phyloP scores from a whole-genome alignment of 1,140 invertebrate genomes.

The Drosophila oshimai region DNA sequence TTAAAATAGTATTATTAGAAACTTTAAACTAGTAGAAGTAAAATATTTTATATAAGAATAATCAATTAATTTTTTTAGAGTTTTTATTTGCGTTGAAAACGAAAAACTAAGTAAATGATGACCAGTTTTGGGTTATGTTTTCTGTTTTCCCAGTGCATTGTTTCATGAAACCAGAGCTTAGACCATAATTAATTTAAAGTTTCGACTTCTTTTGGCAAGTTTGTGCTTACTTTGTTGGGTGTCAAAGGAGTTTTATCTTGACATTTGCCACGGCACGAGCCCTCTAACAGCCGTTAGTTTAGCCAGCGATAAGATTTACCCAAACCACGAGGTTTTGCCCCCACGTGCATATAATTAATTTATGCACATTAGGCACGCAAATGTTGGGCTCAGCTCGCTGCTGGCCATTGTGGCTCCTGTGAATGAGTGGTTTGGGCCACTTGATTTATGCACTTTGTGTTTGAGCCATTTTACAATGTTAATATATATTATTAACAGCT shows the following conservation, averaged over 20 bases:
- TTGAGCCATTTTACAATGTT: slow-evolving; percentile 60
- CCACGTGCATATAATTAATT: slow-evolving; percentile 62
- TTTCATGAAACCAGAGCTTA: background rate
- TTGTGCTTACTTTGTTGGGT: slow-evolving; percentile 52
- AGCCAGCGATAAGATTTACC: slow-evolving; percentile 58
- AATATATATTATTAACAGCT: slow-evolving; percentile 80
- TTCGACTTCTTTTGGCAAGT: slow-evolving; percentile 39
- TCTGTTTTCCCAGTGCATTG: background rate
- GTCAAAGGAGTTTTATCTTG: slow-evolving; percentile 58
- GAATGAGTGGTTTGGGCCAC: background rate
- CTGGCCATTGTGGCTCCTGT: slow-evolving; percentile 32
- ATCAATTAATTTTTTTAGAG: no score
- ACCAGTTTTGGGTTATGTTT: no score
- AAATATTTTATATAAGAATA: no score
- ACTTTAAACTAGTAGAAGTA: no score
- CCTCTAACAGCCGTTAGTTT: slow-evolving; percentile 60
- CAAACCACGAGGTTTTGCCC: background rate
- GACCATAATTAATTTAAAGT: slow-evolving; percentile 69
- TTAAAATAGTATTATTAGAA: no score
- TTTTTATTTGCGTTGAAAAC: no score
- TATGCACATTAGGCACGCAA: slow-evolving; percentile 74
- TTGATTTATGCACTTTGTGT: slow-evolving; percentile 75
- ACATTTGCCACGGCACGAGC: slow-evolving; percentile 39
- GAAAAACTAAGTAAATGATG: no score
- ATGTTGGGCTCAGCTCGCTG: slow-evolving; percentile 30